Evolutionary conservation across 2,797 vertebrate species (phyloP).

Genomic region (Microctenopoma steveboyesi): DNA sequence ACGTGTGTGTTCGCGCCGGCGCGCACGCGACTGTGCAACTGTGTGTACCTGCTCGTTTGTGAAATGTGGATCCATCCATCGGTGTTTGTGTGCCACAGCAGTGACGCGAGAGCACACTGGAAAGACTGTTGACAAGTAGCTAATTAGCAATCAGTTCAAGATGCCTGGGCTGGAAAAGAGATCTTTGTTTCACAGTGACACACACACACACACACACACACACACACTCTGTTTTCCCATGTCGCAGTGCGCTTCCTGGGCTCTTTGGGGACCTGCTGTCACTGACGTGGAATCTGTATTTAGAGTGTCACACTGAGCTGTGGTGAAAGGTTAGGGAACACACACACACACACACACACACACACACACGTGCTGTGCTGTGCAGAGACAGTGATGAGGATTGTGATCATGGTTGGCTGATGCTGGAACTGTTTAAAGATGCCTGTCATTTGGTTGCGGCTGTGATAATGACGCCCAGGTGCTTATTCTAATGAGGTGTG

Average conservation of each 20-base stretch:
- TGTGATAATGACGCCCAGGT: conserved; percentile 75
- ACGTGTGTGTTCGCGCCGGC: neutral
- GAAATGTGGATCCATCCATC: neutral
- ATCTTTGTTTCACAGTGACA: conserved; percentile 57
- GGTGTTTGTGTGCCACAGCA: conserved; percentile 17
- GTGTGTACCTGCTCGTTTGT: conserved; percentile 1
- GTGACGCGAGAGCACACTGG: conserved; percentile 57
- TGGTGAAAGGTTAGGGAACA: conserved; percentile 52
- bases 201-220: conserved; percentile 20
- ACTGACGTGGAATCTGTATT: conserved; percentile 69
- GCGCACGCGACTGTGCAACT: too few relatives aligned
- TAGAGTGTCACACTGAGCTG: conserved; percentile 61
- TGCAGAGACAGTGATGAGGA: conserved; percentile 42
- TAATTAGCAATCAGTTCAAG: conserved; percentile 77
- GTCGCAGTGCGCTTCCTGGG: conserved; percentile 46
- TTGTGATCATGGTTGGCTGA: conserved; percentile 50
- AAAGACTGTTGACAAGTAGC: conserved; percentile 70
- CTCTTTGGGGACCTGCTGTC: conserved; percentile 65
- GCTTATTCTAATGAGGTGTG: conserved; percentile 52
- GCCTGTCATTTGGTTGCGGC: conserved; percentile 52
- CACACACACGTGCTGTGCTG: neutral
- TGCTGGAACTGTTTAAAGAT: conserved; percentile 47
- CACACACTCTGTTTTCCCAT: conserved; percentile 38
- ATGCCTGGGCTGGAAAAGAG: conserved; percentile 62
- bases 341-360: conserved; percentile 7